Conservation (phyloP, 2,113 vertebrate genomes). For the Lota lota region DNA sequence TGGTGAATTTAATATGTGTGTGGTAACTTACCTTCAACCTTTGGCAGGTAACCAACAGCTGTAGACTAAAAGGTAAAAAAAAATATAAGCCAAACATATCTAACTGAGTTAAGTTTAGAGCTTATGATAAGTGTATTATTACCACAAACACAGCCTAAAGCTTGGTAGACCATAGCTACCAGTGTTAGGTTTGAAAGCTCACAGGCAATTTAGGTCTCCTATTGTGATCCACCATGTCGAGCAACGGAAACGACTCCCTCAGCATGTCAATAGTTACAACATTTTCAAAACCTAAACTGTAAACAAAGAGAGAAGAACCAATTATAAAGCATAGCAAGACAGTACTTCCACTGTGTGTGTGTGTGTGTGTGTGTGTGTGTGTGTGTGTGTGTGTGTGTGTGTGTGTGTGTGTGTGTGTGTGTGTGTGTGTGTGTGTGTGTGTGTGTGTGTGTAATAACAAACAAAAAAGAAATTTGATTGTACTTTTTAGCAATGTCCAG, state of each 20-base stretch:
- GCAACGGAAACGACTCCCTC: conserved; percentile 80
- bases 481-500: conserved; percentile 90
- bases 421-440: no score
- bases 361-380: no score
- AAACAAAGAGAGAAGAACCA: neutral
- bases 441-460: conserved; percentile 7
- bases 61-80: conserved; percentile 70
- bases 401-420: no score
- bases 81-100: conserved; percentile 1
- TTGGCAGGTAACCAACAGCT: conserved; percentile 76
- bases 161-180: neutral
- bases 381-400: no score
- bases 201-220: conserved; percentile 79
- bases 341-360: no score
- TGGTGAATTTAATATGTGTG: conserved; percentile 2
- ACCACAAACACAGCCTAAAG: neutral
- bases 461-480: conserved; percentile 29
- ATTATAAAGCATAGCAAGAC: conserved; percentile 1
- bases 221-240: conserved; percentile 88
- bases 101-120: neutral
- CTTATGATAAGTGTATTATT: neutral
- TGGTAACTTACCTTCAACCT: conserved; percentile 79
- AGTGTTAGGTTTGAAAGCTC: conserved; percentile 28
- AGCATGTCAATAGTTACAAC: conserved; percentile 84
- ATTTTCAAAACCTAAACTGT: conserved; percentile 83